Conservation (phyloP, 1,140 invertebrate species). For the Drosophila busckii region DNA sequence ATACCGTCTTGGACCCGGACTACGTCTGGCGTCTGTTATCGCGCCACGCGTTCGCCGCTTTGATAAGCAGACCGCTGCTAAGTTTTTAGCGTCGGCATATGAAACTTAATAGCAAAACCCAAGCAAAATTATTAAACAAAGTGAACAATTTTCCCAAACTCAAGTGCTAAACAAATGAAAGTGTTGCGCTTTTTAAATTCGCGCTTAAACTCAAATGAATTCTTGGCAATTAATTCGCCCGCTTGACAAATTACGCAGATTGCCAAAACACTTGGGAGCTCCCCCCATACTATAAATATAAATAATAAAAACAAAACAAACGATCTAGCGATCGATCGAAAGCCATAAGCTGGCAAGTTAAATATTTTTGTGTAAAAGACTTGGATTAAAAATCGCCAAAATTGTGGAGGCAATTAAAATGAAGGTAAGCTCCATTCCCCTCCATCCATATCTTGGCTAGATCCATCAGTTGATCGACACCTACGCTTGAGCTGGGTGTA, state of each 20-base stretch:
- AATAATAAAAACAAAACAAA: too few species aligned
- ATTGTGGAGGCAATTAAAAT: slow-evolving; percentile 79
- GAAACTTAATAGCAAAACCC: not conserved
- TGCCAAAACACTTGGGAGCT: slow-evolving; percentile 25
- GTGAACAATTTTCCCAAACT: slow-evolving; percentile 49
- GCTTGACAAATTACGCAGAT: slow-evolving; percentile 51
- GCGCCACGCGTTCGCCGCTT: slow-evolving; percentile 37
- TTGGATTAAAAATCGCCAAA: slow-evolving; percentile 79
- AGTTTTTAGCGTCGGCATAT: slow-evolving; percentile 39
- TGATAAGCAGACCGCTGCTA: slow-evolving; percentile 28
- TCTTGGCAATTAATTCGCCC: slow-evolving; percentile 26
- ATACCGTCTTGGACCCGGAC: slow-evolving; percentile 9
- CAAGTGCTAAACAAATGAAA: slow-evolving; percentile 50
- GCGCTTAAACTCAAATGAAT: slow-evolving; percentile 27
- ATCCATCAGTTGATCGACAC: slow-evolving; percentile 16
- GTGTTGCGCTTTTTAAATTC: slow-evolving; percentile 40
- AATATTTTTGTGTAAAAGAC: slow-evolving; percentile 56
- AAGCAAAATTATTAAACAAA: not conserved
- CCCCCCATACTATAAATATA: too few species aligned
- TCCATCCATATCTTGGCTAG: too few species aligned
- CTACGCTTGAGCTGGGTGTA: slow-evolving; percentile 3
- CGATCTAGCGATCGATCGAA: slow-evolving; percentile 19
- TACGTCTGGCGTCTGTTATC: slow-evolving; percentile 29
- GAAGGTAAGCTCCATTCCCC: slow-evolving; percentile 77
- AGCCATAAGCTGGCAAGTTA: slow-evolving; percentile 46